A percentile compares a stretch with the other conserved stretches of the same genome.
Conservation (phyloP, 2,797 vertebrate species). For the Intellagama lesueurii region DNA sequence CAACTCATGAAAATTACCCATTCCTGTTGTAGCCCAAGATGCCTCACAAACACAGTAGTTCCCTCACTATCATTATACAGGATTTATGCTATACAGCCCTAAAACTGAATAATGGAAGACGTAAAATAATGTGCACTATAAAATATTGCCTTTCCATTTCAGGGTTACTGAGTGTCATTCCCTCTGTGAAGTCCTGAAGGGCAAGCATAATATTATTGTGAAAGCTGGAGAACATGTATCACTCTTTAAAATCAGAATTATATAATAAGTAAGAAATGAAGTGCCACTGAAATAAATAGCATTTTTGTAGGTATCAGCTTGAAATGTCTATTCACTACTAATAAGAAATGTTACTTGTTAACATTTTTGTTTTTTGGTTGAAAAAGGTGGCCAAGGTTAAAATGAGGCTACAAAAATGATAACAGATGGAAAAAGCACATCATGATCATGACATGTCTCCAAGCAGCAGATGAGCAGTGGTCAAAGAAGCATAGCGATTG, state of each 20-base stretch:
- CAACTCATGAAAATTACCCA: too few species aligned
- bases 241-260: neutral
- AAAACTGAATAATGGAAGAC: neutral
- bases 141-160: neutral
- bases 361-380: neutral
- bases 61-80: too few species aligned
- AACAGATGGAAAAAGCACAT: conserved; percentile 18
- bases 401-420: neutral
- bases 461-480: neutral
- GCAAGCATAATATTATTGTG: conserved; percentile 16
- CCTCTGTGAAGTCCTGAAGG: conserved; percentile 1
- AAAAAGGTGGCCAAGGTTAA: neutral
- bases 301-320: conserved; percentile 11
- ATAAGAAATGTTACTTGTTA: neutral
- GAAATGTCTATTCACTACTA: neutral
- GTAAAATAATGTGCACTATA: neutral
- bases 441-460: conserved; percentile 9
- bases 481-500: conserved; percentile 9
- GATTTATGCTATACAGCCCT: too few species aligned
- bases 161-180: conserved; percentile 13
- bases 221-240: neutral
- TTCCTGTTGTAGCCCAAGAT: too few species aligned
- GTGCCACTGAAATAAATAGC: neutral
- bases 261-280: conserved; percentile 35
- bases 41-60: too few species aligned